Evolutionary conservation across 1,140 invertebrate genomes (phyloP).

Genomic region (Eubasilissa regina): DNA sequence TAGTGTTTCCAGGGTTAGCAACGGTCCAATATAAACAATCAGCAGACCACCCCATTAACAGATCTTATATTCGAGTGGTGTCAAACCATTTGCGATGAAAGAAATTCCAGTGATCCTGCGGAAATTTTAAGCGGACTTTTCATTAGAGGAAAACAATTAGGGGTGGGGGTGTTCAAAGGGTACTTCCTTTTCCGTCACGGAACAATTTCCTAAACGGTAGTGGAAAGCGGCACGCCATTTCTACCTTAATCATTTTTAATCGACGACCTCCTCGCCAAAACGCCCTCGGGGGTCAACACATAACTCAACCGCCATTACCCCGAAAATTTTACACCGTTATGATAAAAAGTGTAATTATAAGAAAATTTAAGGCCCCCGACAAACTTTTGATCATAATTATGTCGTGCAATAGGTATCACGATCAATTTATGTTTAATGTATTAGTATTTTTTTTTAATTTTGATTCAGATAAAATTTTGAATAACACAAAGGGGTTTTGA

Average conservation of each 20-base stretch:
- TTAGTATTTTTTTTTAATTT: neutral
- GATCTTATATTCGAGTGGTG: too few relatives aligned
- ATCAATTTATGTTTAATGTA: constrained; percentile 18
- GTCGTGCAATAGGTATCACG: constrained; percentile 22
- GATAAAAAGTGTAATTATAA: constrained; percentile 39
- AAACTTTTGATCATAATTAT: constrained; percentile 29
- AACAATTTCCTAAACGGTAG: constrained; percentile 48
- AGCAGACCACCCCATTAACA: too few relatives aligned
- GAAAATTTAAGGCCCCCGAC: constrained; percentile 2
- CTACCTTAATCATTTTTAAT: constrained; percentile 52
- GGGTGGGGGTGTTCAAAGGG: constrained; percentile 13
- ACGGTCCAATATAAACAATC: too few relatives aligned
- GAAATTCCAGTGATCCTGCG: constrained; percentile 21
- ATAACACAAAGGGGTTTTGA: too few relatives aligned
- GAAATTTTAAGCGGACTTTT: constrained; percentile 46
- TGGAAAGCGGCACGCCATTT: constrained; percentile 35
- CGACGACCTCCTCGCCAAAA: constrained; percentile 40
- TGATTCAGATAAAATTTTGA: too few relatives aligned
- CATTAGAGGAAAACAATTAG: constrained; percentile 54
- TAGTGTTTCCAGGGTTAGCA: too few relatives aligned
- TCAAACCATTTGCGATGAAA: constrained; percentile 31
- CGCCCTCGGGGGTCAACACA: constrained; percentile 40
- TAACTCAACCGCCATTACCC: constrained; percentile 25
- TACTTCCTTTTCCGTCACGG: constrained; percentile 46
- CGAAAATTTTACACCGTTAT: constrained; percentile 15